A percentile compares a stretch with the other conserved stretches of the same genome.
These are phyloP conservation scores for Anas bernieri DNA, from an alignment of 2,797 vertebrate species.

Conservation along the genomic window DNA sequence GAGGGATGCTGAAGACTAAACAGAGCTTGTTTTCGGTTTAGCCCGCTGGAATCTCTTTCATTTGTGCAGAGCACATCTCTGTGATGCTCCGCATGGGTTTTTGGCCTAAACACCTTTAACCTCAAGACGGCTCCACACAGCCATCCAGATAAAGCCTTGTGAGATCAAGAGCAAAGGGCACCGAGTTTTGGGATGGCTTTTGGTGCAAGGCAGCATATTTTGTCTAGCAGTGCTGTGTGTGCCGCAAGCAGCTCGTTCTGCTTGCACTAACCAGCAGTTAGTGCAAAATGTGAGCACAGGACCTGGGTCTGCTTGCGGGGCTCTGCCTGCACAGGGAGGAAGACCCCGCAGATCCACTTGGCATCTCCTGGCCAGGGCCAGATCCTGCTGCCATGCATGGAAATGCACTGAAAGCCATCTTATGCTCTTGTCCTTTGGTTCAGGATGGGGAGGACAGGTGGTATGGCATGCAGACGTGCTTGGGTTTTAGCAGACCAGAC, in stretches of 20 bases:
- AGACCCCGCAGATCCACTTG: background rate
- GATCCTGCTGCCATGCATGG: background rate
- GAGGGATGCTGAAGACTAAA: background rate
- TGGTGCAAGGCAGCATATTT: background rate
- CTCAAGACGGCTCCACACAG: rapidly evolving
- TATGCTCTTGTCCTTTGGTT: background rate
- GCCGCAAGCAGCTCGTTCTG: background rate
- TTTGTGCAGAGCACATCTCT: rapidly evolving
- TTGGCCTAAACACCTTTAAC: background rate
- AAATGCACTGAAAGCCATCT: background rate
- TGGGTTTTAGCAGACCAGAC: background rate
- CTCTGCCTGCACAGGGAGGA: no score
- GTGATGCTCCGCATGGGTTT: background rate
- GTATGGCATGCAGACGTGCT: background rate
- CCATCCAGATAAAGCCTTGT: background rate
- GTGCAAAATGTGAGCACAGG: background rate
- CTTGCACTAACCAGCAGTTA: background rate
- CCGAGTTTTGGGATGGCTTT: background rate
- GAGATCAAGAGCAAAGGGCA: background rate
- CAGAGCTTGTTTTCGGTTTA: background rate
- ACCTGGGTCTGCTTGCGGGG: background rate
- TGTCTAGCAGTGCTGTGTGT: rapidly evolving
- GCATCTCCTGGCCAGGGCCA: background rate
- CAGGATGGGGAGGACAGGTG: background rate
- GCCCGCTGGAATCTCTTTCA: background rate